Conservation (phyloP, 2,888 invertebrate genomes). For the Ethmia dodecea region DNA sequence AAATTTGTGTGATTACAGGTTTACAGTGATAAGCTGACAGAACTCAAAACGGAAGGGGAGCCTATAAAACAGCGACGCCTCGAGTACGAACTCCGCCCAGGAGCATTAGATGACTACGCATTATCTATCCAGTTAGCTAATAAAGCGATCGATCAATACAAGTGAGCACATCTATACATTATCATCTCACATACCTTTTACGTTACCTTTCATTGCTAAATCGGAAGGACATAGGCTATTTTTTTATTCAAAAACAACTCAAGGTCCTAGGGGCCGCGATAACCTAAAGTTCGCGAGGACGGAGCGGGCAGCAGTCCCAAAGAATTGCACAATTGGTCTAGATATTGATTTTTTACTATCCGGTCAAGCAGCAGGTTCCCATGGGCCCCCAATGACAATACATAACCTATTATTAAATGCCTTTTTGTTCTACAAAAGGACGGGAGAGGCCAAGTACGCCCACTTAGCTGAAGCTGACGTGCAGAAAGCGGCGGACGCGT, state of each 20-base stretch:
- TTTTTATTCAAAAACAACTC: too few species aligned
- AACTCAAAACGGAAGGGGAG: conserved; percentile 87
- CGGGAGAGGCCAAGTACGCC: conserved; percentile 84
- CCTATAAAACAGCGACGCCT: conserved; percentile 90
- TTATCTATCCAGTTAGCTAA: conserved; percentile 87
- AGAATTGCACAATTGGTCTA: too few species aligned
- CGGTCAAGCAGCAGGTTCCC: too few species aligned
- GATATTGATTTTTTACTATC: too few species aligned
- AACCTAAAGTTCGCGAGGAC: too few species aligned
- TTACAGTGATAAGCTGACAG: conserved; percentile 80
- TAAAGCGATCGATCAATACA: conserved; percentile 86
- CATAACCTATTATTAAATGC: too few species aligned
- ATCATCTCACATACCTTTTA: not conserved
- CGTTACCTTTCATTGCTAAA: too few species aligned
- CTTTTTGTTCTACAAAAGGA: too few species aligned
- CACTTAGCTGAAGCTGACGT: conserved; percentile 91
- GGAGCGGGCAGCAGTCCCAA: too few species aligned
- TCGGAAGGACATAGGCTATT: too few species aligned
- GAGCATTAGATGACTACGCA: conserved; percentile 88
- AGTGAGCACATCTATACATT: conserved; percentile 47
- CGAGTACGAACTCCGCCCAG: conserved; percentile 89
- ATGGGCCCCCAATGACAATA: too few species aligned
- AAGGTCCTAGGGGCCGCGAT: too few species aligned
- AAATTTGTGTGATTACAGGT: conserved; percentile 59
- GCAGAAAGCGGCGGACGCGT: conserved; percentile 83